Base-by-base conservation (phyloP, 2,113 vertebrate genomes). In the Corythaeola cristata region DNA sequence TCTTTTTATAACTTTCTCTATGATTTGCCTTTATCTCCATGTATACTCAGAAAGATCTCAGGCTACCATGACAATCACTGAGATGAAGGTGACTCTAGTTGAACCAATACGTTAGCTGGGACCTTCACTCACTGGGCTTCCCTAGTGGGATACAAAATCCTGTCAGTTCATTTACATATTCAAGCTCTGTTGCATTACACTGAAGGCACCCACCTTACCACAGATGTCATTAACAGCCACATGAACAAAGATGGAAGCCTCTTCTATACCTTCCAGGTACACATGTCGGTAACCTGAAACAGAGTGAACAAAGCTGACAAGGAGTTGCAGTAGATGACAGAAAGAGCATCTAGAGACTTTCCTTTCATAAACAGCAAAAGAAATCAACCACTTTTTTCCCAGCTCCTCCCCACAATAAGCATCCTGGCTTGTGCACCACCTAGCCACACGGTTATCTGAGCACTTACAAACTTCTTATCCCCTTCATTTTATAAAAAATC, bases 181-280 rank as follows among this genome's bases (percentile, higher is more conserved):
- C 24, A 32, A 17, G 37, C 17, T 30, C 15, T 8, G 17, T 1
- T 8, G 5, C 4, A 5, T 7, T 12, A 5, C 41, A 5, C 20
- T 3, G 30, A 2, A 9, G 33, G 60, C 67, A 97, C 99, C 97
- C 98, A 99, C 99, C 99, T 99, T 99, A 99, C 99, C 99, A 66
- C 98, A 98, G 98, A 99, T 98, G 98, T 99, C 99, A 96, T 99
- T 98, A 91, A 99, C 97, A 60, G 99, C 98, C 97, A 99, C 97
- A 21, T 99, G 99, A 93, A 99, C 99, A 81, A 99, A 99, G 98
- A 99, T 98, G 88, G 99, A 99, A 8, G 99, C 99, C 86, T 99
- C 99, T 92, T 99, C 99, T 98, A 99, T 99, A 68, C 99, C 99
- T 95, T 99, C 99, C 97, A 99, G 98, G 98, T 99, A 99, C 79